Base-by-base conservation (phyloP, 2,888 invertebrate genomes). In the Metallyticus violacea region DNA sequence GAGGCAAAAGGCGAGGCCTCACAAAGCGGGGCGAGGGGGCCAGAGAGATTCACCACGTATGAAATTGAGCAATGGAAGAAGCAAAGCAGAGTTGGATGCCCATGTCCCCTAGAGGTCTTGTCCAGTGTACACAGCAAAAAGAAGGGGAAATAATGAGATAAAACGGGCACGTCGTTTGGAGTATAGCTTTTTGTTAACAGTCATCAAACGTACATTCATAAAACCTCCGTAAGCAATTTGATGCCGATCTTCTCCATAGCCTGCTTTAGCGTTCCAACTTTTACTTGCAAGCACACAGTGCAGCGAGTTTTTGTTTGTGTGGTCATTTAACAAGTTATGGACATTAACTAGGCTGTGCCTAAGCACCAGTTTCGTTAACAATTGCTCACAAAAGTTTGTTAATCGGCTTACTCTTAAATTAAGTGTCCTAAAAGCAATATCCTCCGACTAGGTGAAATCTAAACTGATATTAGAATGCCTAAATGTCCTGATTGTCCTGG, bases 11-110 rank as follows among this genome's bases (percentile, higher is more conserved):
- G 25, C 76, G 82, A 82, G 28, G 76, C 29, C 25, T 29, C 26
- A 83, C 83, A 83, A 83, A 83, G 83, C 26, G 28, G 83, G 77
- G 77, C 83, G 30, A 30, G 30, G n/a, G 30, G 25, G 81, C 29
- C 81, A 62, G 40, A 62, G 3, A 62, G 40, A n/a, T n/a, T 62
- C 81, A 28, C 81, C 29, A 29, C 81, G 30, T 80, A 80, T 80
- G 29, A 80, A 80, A 80, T 80, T 80, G 80, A 80, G 80, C 80
- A 80, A 29, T 80, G 80, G 80, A 30, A 80, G 22, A 22, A 62
- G n/a, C n/a, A n/a, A n/a, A n/a, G n/a, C n/a, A n/a, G n/a, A 62
- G 40, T 22, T 15, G 22, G 22, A 22, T 22, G 40, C 40, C 40
- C 40, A 62, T 62, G 40, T 62, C 40, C 40, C 40, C 40, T 62